Conservation (phyloP, 1,140 invertebrate genomes). For the Eriosoma lanigerum region DNA sequence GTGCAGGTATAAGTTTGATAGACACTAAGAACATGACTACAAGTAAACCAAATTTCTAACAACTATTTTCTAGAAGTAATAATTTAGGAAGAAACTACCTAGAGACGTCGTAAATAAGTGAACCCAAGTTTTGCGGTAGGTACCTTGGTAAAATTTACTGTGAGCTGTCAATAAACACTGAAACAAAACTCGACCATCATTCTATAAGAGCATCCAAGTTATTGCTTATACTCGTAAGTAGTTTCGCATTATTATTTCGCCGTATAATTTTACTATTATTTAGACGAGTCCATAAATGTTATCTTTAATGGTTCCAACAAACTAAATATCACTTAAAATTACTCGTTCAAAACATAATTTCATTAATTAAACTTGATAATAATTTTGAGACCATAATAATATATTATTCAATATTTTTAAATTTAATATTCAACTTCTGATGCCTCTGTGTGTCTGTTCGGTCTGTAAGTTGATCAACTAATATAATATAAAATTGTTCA, state of each 20-base stretch:
- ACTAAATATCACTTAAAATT: too few relatives aligned
- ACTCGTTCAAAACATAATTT: too few relatives aligned
- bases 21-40: neutral
- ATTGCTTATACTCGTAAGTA: too few relatives aligned
- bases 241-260: neutral
- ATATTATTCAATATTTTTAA: too few relatives aligned
- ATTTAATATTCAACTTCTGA: too few relatives aligned
- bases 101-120: neutral
- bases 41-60: neutral
- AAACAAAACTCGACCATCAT: neutral
- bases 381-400: too few relatives aligned
- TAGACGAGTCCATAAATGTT: neutral
- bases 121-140: neutral
- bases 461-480: too few relatives aligned
- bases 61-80: neutral
- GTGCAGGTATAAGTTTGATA: too few relatives aligned
- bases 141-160: slow-evolving; percentile 10
- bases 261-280: slow-evolving; percentile 21
- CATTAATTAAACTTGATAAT: too few relatives aligned
- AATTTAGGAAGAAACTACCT: slow-evolving; percentile 4
- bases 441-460: too few relatives aligned
- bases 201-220: neutral
- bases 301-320: neutral
- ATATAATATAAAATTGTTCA: too few relatives aligned
- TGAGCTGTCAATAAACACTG: slow-evolving; percentile 12